Base-by-base conservation (phyloP, 2,888 invertebrate genomes). In the Stictocephala bisonia region DNA sequence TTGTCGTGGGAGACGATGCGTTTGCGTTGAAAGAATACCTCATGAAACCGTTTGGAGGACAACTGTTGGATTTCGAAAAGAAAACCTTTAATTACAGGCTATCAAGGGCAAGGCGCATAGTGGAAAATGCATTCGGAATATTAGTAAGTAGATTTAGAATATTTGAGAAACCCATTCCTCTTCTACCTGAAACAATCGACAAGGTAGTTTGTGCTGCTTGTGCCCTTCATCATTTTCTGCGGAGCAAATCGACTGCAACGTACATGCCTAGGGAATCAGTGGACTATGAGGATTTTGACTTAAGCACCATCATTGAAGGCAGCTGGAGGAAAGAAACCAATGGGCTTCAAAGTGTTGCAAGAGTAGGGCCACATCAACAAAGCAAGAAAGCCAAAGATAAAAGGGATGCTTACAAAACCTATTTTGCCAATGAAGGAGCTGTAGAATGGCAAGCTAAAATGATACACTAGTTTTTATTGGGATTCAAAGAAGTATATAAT, bases 1-100 rank as follows among this genome's bases (percentile, higher is more conserved):
- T 53, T 40, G 35, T 79, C 53, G 56, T 79, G 22, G 79, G 77
- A 9, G 78, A 79, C 71, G 79, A 79, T 51, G 79, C 78, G n/a
- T 80, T 80, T 69, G 75, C 78, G 13, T 53, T 79, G 31, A 58
- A 72, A 64, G 74, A 73, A 72, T 74, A 76, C 70, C 72, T 80
- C 20, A 69, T 78, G 76, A 80, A 79, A 74, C 79, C 79, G 3
- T 79, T 73, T 60, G 27, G 56, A 29, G 76, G 75, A 44, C 24
- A 48, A 53, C 35, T 29, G 53, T 74, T 74, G 70, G 56, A n/a
- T 22, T 15, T 48, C 1, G 29, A 48, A 22, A 26, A 67, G 53
- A 66, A 27, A 71, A 74, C 71, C 71, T 77, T 76, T 56, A 76
- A 79, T 69, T 77, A 79, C 73, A 73, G 78, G 35, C 31, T 77